Evolutionary conservation across 2,888 invertebrate genomes (phyloP), one percentile per base, ranked within the genome.

Genomic region (Acanthosepion lycidas): DNA sequence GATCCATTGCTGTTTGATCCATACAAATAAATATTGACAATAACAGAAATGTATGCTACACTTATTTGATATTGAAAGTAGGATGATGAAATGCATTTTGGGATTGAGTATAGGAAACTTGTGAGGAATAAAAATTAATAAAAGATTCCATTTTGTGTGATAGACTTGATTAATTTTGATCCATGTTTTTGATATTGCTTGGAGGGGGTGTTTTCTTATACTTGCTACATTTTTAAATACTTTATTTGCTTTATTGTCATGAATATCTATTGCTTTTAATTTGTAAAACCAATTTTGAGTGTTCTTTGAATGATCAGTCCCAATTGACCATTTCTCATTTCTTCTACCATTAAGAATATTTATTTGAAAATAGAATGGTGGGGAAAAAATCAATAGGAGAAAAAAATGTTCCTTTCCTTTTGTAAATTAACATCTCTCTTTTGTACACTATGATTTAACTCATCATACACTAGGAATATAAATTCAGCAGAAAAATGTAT

Each of bases 221-320:
- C 18, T 55, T n/a, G 28, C 15, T n/a, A n/a, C 33, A 33, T 78
- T n/a, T n/a, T n/a, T 78, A 8, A 78, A 78, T 78, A 78, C n/a
- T 15, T n/a, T 78, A n/a, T n/a, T 78, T n/a, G 78, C 28, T 78
- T 78, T 78, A 78, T 78, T 78, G 78, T n/a, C 12, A n/a, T n/a
- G n/a, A 78, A 78, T 78, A 78, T 78, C n/a, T 78, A 78, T 78
- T n/a, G n/a, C 78, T 78, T 78, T 78, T 78, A 78, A 78, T 78
- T 18, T 78, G 78, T 78, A 78, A n/a, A 78, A 78, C n/a, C n/a
- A 78, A n/a, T 78, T 78, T 78, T 9, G n/a, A 78, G n/a, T 78
- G n/a, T n/a, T n/a, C 78, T n/a, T 78, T 78, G n/a, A 78, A 78
- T 78, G 78, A 78, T 78, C 78, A 78, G 78, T n/a, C n/a, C 78